Evolutionary conservation across 1,140 invertebrate species (phyloP), one percentile per base, ranked within the genome.

Genomic region (Euwallacea similis): DNA sequence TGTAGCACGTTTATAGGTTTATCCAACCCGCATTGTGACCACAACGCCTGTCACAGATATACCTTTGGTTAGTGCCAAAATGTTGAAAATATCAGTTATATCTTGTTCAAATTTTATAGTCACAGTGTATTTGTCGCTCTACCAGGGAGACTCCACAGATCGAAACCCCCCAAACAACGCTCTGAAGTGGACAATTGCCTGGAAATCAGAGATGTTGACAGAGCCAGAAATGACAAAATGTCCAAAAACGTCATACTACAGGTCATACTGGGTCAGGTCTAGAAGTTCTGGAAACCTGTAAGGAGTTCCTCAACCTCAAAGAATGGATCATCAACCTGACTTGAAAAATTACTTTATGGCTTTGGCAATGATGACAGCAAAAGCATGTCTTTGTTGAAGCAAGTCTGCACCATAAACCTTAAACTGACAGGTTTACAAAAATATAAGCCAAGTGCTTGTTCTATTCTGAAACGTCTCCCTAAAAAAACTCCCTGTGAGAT

Each of bases 231-330:
- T 50, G 15, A n/a, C 65, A n/a, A 33, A 53, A 33, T 44, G 21
- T 15, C n/a, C 33, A 13, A 42, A 50, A 33, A 33, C 21, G 21
- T 33, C 21, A 33, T 4, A 33, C 21, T 33, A 33, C 21, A 33
- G 21, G 21, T 2, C 10, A 15, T 10, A 33, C 41, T 42, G 41
- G 43, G 8, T 50, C 55, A 2, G 43, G 11, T 15, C 43, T 71
- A 10, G 60, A 66, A 13, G 41, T 71, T 7, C 10, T 71, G 8
- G 70, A 71, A 71, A 66, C 64, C 10, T 71, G 66, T 44, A 56
- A 71, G n/a, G 64, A 71, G 43, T 66, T 44, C 33, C 11, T 71
- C 6, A 62, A 66, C 46, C 55, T 64, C 21, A 70, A 70, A 44
- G 68, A 70, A 0, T 70, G 6, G 61, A 70, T 42, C 10, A 33